Conservation (phyloP, 2,797 vertebrate genomes). For the Brachymystax lenok region DNA sequence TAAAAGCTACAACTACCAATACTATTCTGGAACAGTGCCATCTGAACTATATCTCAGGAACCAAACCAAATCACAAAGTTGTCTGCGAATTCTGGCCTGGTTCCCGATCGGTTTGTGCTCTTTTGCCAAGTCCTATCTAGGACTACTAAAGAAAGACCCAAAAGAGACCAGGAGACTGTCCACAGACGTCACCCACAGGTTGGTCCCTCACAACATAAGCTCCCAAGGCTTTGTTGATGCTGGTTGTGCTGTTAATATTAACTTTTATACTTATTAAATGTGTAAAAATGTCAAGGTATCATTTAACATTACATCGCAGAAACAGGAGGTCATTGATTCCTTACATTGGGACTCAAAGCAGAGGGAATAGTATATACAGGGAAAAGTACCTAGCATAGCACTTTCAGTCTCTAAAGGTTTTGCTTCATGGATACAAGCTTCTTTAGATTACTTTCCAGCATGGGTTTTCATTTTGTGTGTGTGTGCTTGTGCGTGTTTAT, state of each 20-base stretch:
- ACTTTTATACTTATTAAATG: no score
- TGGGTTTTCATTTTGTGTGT: background rate
- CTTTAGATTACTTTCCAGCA: no score
- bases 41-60: background rate
- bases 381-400: background rate
- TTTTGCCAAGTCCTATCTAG: no score
- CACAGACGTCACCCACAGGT: conserved; percentile 64
- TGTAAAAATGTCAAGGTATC: no score
- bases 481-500: background rate
- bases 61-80: no score
- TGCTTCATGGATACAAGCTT: background rate
- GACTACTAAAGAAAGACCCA: conserved; percentile 60
- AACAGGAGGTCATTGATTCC: conserved; percentile 3
- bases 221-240: background rate
- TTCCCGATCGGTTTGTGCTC: no score
- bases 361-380: background rate
- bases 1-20: background rate
- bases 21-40: background rate
- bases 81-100: no score
- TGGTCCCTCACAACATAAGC: background rate
- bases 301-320: conserved; percentile 21
- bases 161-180: conserved; percentile 70
- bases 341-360: background rate
- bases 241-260: no score
- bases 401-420: background rate